phyloP scores from a whole-genome alignment of 2,888 invertebrate species.

The Leptura quadrifasciata region DNA sequence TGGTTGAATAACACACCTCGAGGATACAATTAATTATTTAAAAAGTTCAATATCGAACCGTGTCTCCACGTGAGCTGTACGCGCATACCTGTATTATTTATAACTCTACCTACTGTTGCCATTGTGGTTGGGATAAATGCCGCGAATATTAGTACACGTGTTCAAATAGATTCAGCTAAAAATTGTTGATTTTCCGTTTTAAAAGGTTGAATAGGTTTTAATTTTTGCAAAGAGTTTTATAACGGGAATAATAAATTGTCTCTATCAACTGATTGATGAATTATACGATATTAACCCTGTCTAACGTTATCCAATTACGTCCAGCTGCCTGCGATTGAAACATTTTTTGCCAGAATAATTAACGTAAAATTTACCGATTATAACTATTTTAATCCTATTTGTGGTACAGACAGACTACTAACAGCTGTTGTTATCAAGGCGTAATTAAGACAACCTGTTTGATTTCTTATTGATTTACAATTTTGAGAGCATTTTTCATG shows the following conservation, averaged over 20 bases:
- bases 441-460: too few species aligned
- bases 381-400: too few species aligned
- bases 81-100: constrained; percentile 55
- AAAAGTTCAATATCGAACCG: constrained; percentile 59
- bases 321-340: background rate
- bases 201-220: background rate
- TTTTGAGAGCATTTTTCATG: too few species aligned
- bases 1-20: constrained; percentile 39
- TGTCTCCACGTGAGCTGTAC: constrained; percentile 55
- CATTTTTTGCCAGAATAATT: background rate
- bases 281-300: background rate
- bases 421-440: too few species aligned
- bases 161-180: background rate
- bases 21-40: constrained; percentile 56
- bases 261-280: background rate
- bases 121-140: constrained; percentile 17
- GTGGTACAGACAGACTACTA: too few species aligned
- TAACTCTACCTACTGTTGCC: constrained; percentile 9
- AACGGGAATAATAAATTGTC: background rate
- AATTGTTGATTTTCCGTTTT: background rate
- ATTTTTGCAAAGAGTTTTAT: background rate
- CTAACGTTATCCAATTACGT: background rate
- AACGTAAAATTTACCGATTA: background rate
- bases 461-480: too few species aligned
- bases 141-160: constrained; percentile 6